Evolutionary conservation across 2,888 invertebrate genomes (phyloP), one percentile per base, ranked within the genome.

Genomic region (Dasysyrphus tricinctus): DNA sequence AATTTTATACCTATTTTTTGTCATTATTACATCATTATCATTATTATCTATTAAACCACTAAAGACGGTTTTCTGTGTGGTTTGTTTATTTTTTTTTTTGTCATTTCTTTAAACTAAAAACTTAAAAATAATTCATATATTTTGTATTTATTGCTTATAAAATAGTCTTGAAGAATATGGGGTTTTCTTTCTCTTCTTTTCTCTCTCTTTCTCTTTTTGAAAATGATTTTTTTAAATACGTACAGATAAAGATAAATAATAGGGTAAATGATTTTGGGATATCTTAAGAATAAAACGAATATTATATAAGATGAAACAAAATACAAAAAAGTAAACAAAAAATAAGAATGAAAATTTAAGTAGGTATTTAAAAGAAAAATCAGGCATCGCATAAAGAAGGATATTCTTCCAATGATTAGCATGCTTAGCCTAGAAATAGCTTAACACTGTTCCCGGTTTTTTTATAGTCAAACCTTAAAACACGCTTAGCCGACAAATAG

Each of bases 71-170:
- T 37, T 49, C 14, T 51, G 16, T 24, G 14, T 51, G 54, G 54
- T 29, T 69, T 12, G 54, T 69, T 54, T 47, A 42, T 51, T 76
- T 49, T 49, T 44, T 44, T 39, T 37, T 0, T 9, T 49, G 19
- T 47, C n/a, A 24, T 39, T 24, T 14, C 61, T 69, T 77, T 69
- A 32, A 54, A 39, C 63, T 83, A 83, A 69, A 37, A 75, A 61
- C 83, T 79, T 83, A 83, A 42, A 54, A n/a, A 24, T 74, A 49
- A 65, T 74, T 74, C 72, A 44, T 69, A 69, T 61, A 54, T 8
- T 59, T 78, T 61, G 11, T 63, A 61, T 70, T 70, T 54, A 80
- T 80, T 80, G 75, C 80, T 80, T 80, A 76, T 16, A 42, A 65
- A 69, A 67, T 74, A 80, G 63, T 81, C 70, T 76, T 39, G 24